phyloP scores from a whole-genome alignment of 2,888 invertebrate species.

The Aphelenchoides bicaudatus region DNA sequence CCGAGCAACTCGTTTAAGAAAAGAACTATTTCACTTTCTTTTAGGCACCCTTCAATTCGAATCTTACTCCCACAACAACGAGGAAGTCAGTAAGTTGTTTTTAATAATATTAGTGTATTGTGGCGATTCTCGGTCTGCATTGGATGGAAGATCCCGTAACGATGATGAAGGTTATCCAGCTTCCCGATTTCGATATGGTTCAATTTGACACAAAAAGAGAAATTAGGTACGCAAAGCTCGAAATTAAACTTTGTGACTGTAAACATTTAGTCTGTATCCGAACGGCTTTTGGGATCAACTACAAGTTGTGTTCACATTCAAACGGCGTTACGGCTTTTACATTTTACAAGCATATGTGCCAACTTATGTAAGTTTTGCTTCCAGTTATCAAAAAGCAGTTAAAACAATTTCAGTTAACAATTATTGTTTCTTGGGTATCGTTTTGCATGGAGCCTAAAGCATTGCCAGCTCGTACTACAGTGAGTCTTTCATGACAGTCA shows the following conservation, averaged over 20 bases:
- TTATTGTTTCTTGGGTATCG: conserved; percentile 57
- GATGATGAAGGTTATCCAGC: conserved; percentile 56
- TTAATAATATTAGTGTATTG: too few relatives aligned
- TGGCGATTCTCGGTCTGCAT: too few relatives aligned
- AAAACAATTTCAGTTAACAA: conserved; percentile 22
- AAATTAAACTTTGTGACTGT: too few relatives aligned
- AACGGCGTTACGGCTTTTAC: conserved; percentile 60
- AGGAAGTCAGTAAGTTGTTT: too few relatives aligned
- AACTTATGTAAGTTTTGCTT: conserved; percentile 41
- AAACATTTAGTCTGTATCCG: too few relatives aligned
- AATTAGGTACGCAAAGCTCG: too few relatives aligned
- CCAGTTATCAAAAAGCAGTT: not conserved
- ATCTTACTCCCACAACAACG: conserved; percentile 58
- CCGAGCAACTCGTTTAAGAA: too few relatives aligned
- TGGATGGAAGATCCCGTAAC: conserved; percentile 60
- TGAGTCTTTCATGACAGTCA: too few relatives aligned
- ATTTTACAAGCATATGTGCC: conserved; percentile 61
- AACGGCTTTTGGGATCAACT: conserved; percentile 32
- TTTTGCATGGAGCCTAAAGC: conserved; percentile 61
- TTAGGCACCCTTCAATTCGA: conserved; percentile 57
- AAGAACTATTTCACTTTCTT: too few relatives aligned
- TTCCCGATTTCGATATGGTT: conserved; percentile 60
- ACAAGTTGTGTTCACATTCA: conserved; percentile 58
- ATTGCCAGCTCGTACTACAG: conserved; percentile 59
- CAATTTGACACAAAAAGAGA: conserved; percentile 48